Conservation (phyloP, 2,797 vertebrate genomes). For the Propithecus deckenii region DNA sequence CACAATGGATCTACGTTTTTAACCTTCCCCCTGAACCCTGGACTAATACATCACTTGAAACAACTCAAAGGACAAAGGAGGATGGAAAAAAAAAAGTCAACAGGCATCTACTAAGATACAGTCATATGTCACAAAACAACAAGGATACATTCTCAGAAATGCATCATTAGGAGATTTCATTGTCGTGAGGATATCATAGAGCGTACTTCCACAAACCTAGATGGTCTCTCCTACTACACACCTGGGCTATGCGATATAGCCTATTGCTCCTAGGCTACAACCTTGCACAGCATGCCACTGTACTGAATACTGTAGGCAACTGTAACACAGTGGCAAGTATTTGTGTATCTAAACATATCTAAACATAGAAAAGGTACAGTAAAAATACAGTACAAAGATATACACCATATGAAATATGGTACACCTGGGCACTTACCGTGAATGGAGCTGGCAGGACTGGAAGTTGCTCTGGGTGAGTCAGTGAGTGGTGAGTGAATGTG, state of each 20-base stretch:
- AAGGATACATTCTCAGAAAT: not conserved
- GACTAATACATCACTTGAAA: constrained; percentile 6
- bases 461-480: not conserved
- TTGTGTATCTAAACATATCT: not conserved
- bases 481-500: not conserved
- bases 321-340: not conserved
- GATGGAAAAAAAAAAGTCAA: not conserved
- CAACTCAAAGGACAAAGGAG: not conserved
- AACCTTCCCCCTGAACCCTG: not conserved
- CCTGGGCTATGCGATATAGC: not conserved
- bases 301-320: not conserved
- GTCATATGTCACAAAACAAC: not conserved
- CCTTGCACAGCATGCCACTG: not conserved
- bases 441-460: not conserved
- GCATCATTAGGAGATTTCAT: not conserved
- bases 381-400: not conserved
- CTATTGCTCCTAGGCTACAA: not conserved
- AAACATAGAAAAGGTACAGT: not conserved
- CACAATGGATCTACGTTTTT: not conserved
- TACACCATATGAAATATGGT: not conserved
- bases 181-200: not conserved
- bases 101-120: not conserved
- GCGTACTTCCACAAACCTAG: not conserved
- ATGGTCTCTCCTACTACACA: not conserved
- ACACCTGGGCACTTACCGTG: not conserved